Base-by-base conservation (phyloP, 2,797 vertebrate genomes). In the Borostomias antarcticus region DNA sequence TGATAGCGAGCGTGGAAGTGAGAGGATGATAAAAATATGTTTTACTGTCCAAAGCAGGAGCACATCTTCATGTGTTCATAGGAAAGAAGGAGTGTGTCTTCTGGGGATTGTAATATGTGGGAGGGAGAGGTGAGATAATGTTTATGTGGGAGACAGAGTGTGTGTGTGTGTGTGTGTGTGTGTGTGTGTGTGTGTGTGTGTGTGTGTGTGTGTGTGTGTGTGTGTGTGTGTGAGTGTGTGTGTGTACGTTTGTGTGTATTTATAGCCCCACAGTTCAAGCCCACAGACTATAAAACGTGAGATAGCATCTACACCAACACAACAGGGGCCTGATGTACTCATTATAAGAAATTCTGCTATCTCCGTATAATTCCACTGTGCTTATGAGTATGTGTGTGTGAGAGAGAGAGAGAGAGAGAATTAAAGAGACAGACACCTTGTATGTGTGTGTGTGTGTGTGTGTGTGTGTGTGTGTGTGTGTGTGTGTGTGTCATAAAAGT, bases 151-250 rank as follows among this genome's bases (percentile, higher is more conserved):
- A 51, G 25, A 69, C 33, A 57, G 33, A 19, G 58, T 59, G 33
- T 58, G n/a, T 23, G n/a, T n/a, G 13, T 48, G 40, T 30, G 40
- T 32, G 37, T 45, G n/a, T 53, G 48, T 65, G 25, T n/a, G 10
- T 51, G 9, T 35, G 47, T 37, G 25, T 56, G 37, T 29, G 17
- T 67, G 54, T 50, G 51, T 30, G 29, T 70, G 48, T 5, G 9
- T 23, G 54, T 5, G 11, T 21, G 60, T 69, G 62, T 19, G 52
- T 66, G 59, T 63, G 32, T 5, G 33, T 48, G 11, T 58, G 32
- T 19, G 43, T 71, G 29, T 45, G 50, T 62, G 13, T 8, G 51
- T 50, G 56, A 33, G 37, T 50, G 43, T n/a, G 13, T 48, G 50
- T 50, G 51, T 37, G 26, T 58, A 13, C 57, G 9, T 1, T 7